Base-by-base conservation (phyloP, 1,140 invertebrate genomes). In the Brachionus sp. region DNA sequence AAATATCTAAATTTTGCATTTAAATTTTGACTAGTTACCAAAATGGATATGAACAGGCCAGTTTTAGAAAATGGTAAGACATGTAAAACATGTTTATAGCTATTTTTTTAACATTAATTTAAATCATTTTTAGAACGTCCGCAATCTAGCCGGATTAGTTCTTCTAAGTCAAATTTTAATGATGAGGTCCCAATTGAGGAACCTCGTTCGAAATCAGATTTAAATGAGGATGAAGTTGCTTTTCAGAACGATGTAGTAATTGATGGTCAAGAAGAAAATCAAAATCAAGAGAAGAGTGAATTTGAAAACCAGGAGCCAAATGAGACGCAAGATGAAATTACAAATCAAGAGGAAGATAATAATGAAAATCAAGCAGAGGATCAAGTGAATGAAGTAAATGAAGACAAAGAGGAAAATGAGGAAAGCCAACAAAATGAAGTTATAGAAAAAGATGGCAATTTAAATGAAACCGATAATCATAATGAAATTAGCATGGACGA, bases 41-140 rank as follows among this genome's bases (percentile, higher is more conserved):
- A 80, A 42, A 80, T 80, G 77, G 77, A 80, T 80, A 62, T 80
- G 46, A 80, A 80, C 50, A 16, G 77, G 12, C 77, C 77, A 39
- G 62, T 39, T 9, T 35, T 44, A 7, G 77, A 35, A 23, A 33
- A 66, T 16, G 77, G 50, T 80, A 50, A 75, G 7, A 29, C n/a
- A n/a, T n/a, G n/a, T n/a, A 35, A 23, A 7, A 12, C 64, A 23
- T 68, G 0, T 29, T 10, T 68, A n/a, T 37, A 29, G 3, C 33
- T 23, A 0, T 13, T 64, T 12, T 12, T 5, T 9, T 29, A 6
- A 64, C n/a, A 29, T 4, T 25, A 7, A 9, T 16, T 16, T 37
- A 10, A 12, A 35, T n/a, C 13, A 13, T 10, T 13, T 19, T n/a
- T 25, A 75, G 70, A 75, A 29, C 70, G 70, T 25, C 70, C 70